A percentile compares a stretch with the other conserved stretches of the same genome.
Conservation (phyloP, 2,113 vertebrate genomes). For the Steatornis caripensis region DNA sequence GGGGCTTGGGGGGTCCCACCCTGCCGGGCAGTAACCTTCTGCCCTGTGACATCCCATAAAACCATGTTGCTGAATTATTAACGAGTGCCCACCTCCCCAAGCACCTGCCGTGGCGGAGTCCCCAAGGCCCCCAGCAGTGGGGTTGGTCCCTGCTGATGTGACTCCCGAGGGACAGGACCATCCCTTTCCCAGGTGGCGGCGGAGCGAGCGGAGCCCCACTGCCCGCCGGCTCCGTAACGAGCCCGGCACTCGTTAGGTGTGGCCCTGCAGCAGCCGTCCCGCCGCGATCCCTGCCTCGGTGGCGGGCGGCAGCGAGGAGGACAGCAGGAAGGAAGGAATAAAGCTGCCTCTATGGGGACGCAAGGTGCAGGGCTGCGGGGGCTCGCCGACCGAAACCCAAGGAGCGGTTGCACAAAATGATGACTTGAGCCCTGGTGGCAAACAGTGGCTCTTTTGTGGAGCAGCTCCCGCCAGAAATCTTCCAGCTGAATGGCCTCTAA, state of each 20-base stretch:
- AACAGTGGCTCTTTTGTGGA: slow-evolving; percentile 73
- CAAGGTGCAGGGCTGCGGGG: slow-evolving; percentile 55
- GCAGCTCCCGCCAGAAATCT: slow-evolving; percentile 63
- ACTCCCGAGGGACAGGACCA: neutral
- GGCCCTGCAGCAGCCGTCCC: neutral
- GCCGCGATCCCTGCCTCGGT: neutral
- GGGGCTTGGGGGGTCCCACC: rapidly evolving
- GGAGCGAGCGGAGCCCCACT: rapidly evolving
- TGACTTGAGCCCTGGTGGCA: slow-evolving; percentile 57
- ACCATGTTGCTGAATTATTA: rapidly evolving
- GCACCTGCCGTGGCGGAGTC: neutral
- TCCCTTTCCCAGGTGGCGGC: rapidly evolving
- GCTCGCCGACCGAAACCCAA: slow-evolving; percentile 49
- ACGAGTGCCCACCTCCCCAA: neutral
- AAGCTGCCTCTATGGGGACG: slow-evolving; percentile 52
- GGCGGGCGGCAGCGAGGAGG: neutral
- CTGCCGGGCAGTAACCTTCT: neutral
- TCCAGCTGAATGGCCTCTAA: slow-evolving; percentile 70
- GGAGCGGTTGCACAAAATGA: slow-evolving; percentile 49
- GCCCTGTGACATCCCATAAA: neutral
- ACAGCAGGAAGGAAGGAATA: slow-evolving; percentile 64
- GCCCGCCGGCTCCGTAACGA: neutral
- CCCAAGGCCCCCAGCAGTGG: rapidly evolving
- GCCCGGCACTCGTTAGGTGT: neutral
- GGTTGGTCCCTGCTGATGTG: neutral